Base-by-base conservation (phyloP, 2,113 vertebrate genomes). In the Gavialis gangeticus region DNA sequence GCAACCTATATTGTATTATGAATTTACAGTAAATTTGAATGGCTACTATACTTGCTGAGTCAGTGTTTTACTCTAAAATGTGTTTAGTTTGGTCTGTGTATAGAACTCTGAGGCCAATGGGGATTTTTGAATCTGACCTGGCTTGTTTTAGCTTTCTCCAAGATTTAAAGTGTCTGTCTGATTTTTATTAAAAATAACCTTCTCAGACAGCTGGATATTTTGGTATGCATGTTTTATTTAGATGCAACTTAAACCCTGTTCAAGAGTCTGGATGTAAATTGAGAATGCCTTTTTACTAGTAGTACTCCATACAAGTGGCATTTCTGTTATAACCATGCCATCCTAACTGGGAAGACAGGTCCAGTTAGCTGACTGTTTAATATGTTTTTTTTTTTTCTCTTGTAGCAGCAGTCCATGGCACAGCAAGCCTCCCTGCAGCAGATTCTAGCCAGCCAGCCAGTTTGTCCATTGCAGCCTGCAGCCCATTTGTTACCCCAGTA, bases 351-450 rank as follows among this genome's bases (percentile, higher is more conserved):
- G 10, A 58, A 2, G 58, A 46, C 2, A 6, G 14, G 37, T 17
- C 27, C 24, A 1, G 15, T 9, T 30, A 6, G 1, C 14, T 2
- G n/a, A 2, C 19, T 46, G 10, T 15, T 4, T 2, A 0, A 0
- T 16, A 12, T 60, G 1, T 28, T 62, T 2, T 27, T 54, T 2
- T 27, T 54, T 67, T 18, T 64, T 81, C 84, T 63, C 60, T 6
- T n/a, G 64, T 4, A 96, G 93, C 96, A 96, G 92, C 97, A 92
- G 17, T 94, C 97, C 2, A n/a, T 98, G 66, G 92, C 97, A 3
- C 97, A 98, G 97, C 94, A 97, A 1, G 82, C 97, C 2, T 76
- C 98, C 28, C 91, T 98, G 94, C 98, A 98, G 25, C 98, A 98
- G 95, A 96, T 98, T 27, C 93, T 98, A n/a, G 77, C 98, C 87